phyloP scores from a whole-genome alignment of 1,140 invertebrate genomes.

The Tetragnatha versicolor region DNA sequence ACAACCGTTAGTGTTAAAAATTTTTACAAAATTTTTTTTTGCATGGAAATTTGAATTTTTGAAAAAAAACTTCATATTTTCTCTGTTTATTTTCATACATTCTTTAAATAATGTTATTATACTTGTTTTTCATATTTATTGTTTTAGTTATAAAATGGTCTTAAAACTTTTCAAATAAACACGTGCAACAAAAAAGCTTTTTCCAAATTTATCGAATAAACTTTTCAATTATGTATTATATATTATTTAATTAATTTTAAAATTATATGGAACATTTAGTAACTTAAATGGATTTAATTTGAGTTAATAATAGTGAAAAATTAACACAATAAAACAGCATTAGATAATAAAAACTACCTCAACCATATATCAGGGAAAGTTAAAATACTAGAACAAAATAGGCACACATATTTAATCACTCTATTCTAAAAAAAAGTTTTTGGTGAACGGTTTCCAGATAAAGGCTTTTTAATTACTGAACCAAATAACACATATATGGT shows the following conservation, averaged over 20 bases:
- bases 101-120: not conserved
- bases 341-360: not conserved
- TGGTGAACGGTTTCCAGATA: too few species aligned
- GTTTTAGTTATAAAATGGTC: not conserved
- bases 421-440: too few species aligned
- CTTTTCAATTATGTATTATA: not conserved
- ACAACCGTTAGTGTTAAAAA: not conserved
- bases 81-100: not conserved
- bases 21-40: not conserved
- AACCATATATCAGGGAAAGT: not conserved
- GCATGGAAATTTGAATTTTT: too few species aligned
- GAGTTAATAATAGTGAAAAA: not conserved
- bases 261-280: too few species aligned
- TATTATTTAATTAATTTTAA: not conserved
- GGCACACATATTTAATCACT: not conserved
- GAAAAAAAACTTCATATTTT: not conserved
- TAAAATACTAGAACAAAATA: not conserved
- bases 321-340: not conserved
- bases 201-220: not conserved
- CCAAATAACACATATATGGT: too few species aligned
- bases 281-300: not conserved
- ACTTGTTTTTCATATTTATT: not conserved
- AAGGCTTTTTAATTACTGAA: too few species aligned
- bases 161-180: not conserved
- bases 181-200: not conserved